Percentiles rank a stretch among this genome's conserved stretches.
Conservation (phyloP, 2,888 invertebrate species). For the Trimorus sp. region DNA sequence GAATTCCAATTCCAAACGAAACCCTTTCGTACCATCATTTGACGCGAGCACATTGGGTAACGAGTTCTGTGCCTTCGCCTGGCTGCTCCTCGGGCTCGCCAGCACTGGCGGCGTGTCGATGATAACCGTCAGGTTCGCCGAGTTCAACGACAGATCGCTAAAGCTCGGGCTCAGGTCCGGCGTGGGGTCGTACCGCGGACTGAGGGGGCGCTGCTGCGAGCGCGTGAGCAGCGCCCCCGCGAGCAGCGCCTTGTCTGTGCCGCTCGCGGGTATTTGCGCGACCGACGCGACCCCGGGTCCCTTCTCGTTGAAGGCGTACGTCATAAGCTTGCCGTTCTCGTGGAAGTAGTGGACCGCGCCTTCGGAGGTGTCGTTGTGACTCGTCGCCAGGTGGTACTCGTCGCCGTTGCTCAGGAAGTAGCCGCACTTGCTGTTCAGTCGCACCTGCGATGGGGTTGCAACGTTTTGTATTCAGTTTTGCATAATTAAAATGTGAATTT, state of each 20-base stretch:
- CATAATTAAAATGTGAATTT: too few relatives aligned
- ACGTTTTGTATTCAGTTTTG: too few relatives aligned
- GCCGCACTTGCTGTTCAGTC: slow-evolving; percentile 75
- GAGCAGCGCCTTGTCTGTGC: slow-evolving; percentile 74
- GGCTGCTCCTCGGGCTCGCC: slow-evolving; percentile 65
- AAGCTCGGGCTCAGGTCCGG: slow-evolving; percentile 82
- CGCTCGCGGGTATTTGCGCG: slow-evolving; percentile 75
- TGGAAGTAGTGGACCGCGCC: slow-evolving; percentile 93
- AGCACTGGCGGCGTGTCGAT: slow-evolving; percentile 79
- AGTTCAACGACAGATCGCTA: slow-evolving; percentile 82
- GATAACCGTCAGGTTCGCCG: slow-evolving; percentile 80
- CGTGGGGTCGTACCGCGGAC: slow-evolving; percentile 79
- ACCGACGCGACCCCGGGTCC: slow-evolving; percentile 83
- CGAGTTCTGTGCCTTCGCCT: slow-evolving; percentile 73
- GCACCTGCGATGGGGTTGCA: too few relatives aligned
- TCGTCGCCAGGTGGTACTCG: slow-evolving; percentile 87
- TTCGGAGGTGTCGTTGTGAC: slow-evolving; percentile 88
- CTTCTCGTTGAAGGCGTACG: slow-evolving; percentile 92
- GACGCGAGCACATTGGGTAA: slow-evolving; percentile 72
- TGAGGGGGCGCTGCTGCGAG: slow-evolving; percentile 73
- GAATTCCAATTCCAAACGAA: too few relatives aligned
- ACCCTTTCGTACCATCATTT: slow-evolving; percentile 75
- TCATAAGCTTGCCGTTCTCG: slow-evolving; percentile 93
- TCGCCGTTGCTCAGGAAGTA: slow-evolving; percentile 81
- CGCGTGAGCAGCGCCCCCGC: slow-evolving; percentile 74